Conservation (phyloP, 2,888 invertebrate species). For the Platypus cylindrus region DNA sequence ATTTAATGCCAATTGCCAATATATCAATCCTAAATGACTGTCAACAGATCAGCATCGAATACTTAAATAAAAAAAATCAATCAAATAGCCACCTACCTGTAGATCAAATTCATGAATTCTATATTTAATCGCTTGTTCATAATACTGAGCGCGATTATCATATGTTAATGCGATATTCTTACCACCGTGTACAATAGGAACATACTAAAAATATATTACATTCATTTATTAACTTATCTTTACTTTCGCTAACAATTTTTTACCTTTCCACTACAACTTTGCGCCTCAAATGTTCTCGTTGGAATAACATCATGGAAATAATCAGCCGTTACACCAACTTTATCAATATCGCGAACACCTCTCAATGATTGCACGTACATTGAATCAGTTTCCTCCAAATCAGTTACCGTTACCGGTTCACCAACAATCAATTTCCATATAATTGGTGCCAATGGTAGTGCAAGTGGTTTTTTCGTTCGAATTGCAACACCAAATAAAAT, state of each 20-base stretch:
- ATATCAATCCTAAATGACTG: no score
- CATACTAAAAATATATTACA: conserved; percentile 29
- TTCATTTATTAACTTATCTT: neutral
- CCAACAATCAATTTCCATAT: conserved; percentile 51
- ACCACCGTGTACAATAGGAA: conserved; percentile 50
- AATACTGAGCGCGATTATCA: conserved; percentile 46
- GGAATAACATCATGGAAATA: conserved; percentile 50
- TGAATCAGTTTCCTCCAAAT: conserved; percentile 47
- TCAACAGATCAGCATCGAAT: neutral
- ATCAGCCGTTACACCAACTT: conserved; percentile 44
- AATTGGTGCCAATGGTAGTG: conserved; percentile 47
- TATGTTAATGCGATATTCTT: conserved; percentile 45
- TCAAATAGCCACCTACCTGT: conserved; percentile 30
- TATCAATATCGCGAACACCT: conserved; percentile 46
- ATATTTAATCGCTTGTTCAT: conserved; percentile 45
- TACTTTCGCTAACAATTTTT: neutral
- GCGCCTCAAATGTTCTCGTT: conserved; percentile 48
- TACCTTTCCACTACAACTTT: conserved; percentile 44
- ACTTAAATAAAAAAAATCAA: neutral
- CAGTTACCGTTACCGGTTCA: conserved; percentile 44
- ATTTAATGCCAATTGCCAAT: no score
- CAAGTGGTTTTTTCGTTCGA: conserved; percentile 52
- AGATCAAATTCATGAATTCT: conserved; percentile 48
- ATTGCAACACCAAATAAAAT: conserved; percentile 52
- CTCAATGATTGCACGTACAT: conserved; percentile 45